Evolutionary conservation across 2,797 vertebrate genomes (phyloP), one percentile per base, ranked within the genome.

Genomic region (Enteromius unitaeniatus): DNA sequence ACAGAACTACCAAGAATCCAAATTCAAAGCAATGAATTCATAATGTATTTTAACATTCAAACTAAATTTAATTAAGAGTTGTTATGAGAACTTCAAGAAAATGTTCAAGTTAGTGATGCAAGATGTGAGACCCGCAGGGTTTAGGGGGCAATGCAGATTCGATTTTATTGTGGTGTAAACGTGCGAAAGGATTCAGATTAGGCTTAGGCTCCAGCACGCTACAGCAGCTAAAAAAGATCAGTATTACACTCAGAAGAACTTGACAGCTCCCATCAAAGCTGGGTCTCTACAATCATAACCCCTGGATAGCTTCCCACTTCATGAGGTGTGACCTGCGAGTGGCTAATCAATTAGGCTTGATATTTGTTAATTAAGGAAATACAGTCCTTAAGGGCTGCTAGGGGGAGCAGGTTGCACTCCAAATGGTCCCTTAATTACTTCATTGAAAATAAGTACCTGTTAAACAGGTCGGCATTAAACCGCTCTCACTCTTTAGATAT

Each of bases 381-480:
- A 88, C 87, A 83, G 86, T 92, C 91, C 93, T 93, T 85, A 88
- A 88, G 92, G 93, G 92, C 90, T 91, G 85, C 42, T 81, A 86
- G 84, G 89, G 93, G 90, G 90, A 93, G 87, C 88, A 85, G 92
- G 93, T 93, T 91, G 88, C 87, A 86, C 90, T 94, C 90, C 90
- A 92, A 93, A 93, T 89, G 89, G 89, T 89, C 92, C 88, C 90
- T 94, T 95, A 95, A 95, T 95, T 94, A 95, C 91, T 92, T 87
- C 85, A 85, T 86, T 92, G 92, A 93, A 94, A 93, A 92, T 83
- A 95, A 95, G 92, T 93, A 92, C 89, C 91, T 89, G 90, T 91
- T 91, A 91, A 92, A 88, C 90, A 84, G 78, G 87, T 87, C 84
- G 53, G 90, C 87, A 89, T 90, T 91, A 91, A 92, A 88, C 85